Conservation (phyloP, 2,113 vertebrate genomes). For the Mungos mungo region DNA sequence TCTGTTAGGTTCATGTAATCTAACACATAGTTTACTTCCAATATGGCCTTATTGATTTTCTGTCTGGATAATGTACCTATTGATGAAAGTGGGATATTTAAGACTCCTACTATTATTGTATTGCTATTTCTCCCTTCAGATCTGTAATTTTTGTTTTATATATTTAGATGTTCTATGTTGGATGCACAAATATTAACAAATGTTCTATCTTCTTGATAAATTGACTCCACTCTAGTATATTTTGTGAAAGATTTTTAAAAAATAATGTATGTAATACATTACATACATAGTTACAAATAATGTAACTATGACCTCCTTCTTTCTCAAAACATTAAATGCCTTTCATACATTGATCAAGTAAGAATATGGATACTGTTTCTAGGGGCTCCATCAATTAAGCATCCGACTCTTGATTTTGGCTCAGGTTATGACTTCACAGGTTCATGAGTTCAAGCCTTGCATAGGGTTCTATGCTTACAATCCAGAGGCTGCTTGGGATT, state of each 20-base stretch:
- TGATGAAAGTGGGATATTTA: background rate
- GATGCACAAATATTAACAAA: background rate
- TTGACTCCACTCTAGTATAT: background rate
- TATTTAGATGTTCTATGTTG: background rate
- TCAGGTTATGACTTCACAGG: too few species aligned
- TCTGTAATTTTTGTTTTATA: background rate
- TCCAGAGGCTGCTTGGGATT: too few species aligned
- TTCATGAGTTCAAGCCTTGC: too few species aligned
- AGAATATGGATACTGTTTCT: background rate
- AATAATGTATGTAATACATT: background rate
- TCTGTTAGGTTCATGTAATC: background rate
- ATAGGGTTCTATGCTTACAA: too few species aligned
- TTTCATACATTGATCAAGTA: background rate
- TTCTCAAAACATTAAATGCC: background rate
- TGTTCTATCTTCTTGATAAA: background rate
- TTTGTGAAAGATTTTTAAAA: background rate
- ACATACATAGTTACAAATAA: too few species aligned
- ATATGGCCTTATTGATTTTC: background rate
- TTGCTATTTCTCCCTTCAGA: background rate
- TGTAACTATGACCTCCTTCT: background rate
- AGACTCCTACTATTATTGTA: background rate
- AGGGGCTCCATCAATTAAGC: too few species aligned
- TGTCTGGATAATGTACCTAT: background rate
- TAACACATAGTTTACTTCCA: background rate
- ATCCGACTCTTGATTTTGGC: too few species aligned